Evolutionary conservation across 2,113 vertebrate genomes (phyloP).

Genomic region (Oreochromis tanganicae): DNA sequence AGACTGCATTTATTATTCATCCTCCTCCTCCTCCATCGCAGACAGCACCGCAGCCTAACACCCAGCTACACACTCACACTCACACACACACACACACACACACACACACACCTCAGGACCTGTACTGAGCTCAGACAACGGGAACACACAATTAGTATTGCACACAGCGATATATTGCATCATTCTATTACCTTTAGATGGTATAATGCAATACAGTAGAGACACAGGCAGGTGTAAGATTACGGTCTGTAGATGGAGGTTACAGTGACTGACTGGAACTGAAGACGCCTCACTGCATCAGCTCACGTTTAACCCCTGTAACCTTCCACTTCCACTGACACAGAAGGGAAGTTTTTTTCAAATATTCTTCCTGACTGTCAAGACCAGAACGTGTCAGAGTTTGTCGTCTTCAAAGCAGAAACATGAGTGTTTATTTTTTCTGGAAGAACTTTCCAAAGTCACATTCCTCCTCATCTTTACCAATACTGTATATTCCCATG

Average conservation of each 20-base stretch:
- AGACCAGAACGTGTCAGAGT: not conserved
- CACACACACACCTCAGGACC: not conserved
- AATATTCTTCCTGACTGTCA: not conserved
- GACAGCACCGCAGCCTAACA: constrained; percentile 23
- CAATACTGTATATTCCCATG: not conserved
- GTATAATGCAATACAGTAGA: not conserved
- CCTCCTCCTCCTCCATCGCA: constrained; percentile 20
- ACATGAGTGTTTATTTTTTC: not conserved
- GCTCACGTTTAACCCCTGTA: not conserved
- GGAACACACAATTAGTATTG: not conserved
- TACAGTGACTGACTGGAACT: not conserved
- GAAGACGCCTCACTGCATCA: not conserved
- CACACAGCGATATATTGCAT: not conserved
- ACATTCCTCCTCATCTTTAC: not conserved
- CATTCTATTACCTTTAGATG: not conserved
- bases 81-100: not conserved
- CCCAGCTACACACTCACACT: not conserved
- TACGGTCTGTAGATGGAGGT: not conserved
- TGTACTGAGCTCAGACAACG: not conserved
- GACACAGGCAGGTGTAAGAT: not conserved
- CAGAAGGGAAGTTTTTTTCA: not conserved
- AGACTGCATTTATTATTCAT: constrained; percentile 77
- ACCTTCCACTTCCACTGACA: not conserved
- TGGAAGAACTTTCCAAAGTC: not conserved
- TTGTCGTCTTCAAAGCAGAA: not conserved